phyloP scores from a whole-genome alignment of 1,140 invertebrate species.

The Cardiocondyla obscurior region DNA sequence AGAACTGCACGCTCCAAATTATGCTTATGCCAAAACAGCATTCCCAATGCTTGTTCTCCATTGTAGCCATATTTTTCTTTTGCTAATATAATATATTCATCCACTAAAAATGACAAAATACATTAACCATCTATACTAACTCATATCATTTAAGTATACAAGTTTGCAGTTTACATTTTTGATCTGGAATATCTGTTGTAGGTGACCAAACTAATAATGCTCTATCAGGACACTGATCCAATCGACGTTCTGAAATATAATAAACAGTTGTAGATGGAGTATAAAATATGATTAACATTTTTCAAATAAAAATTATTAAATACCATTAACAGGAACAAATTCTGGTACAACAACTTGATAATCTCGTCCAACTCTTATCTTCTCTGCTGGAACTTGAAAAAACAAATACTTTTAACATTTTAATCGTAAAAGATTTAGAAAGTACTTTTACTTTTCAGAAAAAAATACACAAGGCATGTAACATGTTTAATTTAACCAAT shows the following conservation, averaged over 20 bases:
- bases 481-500: background rate
- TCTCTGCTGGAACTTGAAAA: slow-evolving; percentile 90
- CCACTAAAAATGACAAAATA: slow-evolving; percentile 87
- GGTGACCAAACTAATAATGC: slow-evolving; percentile 98
- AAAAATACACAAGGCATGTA: background rate
- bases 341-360: slow-evolving; percentile 96
- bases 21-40: slow-evolving; percentile 99
- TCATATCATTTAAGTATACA: slow-evolving; percentile 41
- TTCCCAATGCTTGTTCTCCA: slow-evolving; percentile 97
- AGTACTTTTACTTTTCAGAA: no score
- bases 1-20: slow-evolving; percentile 95
- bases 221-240: slow-evolving; percentile 87
- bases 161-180: slow-evolving; percentile 88
- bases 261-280: background rate
- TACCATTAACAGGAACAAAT: slow-evolving; percentile 86
- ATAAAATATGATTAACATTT: background rate
- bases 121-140: slow-evolving; percentile 2
- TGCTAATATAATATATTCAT: slow-evolving; percentile 97
- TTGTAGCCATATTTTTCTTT: slow-evolving; percentile 99
- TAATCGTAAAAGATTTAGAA: background rate
- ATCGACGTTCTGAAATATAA: slow-evolving; percentile 76
- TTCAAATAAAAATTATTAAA: slow-evolving; percentile 47
- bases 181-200: slow-evolving; percentile 92
- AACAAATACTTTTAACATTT: slow-evolving; percentile 37
- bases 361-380: slow-evolving; percentile 96